Evolutionary conservation across 2,113 vertebrate genomes (phyloP).

Genomic region (Mixornis gularis): DNA sequence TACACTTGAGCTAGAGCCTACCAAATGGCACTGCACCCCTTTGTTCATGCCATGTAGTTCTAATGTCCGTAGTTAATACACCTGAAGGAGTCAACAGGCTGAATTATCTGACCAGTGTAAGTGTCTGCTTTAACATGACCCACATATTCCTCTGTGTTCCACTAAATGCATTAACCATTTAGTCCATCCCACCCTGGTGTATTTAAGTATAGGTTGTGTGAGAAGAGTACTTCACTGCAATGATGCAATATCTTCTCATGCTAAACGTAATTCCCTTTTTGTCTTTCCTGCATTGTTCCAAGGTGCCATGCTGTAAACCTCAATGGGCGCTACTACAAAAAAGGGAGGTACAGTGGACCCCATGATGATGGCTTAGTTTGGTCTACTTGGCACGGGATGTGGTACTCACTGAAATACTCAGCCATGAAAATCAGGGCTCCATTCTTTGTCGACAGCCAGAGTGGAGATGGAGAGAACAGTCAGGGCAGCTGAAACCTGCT

Average conservation of each 20-base stretch:
- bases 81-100: neutral
- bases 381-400: constrained; percentile 83
- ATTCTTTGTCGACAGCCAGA: constrained; percentile 74
- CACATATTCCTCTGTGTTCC: neutral
- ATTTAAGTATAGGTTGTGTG: neutral
- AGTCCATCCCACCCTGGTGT: neutral
- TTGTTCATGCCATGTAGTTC: neutral
- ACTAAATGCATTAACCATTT: neutral
- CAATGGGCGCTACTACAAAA: constrained; percentile 81
- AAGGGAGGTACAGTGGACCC: constrained; percentile 74
- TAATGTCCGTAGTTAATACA: neutral
- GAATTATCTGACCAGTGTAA: neutral
- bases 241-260: neutral
- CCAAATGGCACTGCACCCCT: neutral
- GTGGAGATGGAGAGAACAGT: constrained; percentile 72
- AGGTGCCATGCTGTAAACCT: constrained; percentile 88
- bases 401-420: constrained; percentile 86
- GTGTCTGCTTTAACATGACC: neutral
- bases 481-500: neutral
- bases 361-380: constrained; percentile 83
- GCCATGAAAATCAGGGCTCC: constrained; percentile 83
- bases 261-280: neutral
- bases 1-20: neutral
- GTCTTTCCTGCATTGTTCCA: neutral
- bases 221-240: neutral